These are phyloP conservation scores for Sinocyclocheilus anophthalmus DNA, from an alignment of 2,113 vertebrate genomes.

Conservation along the genomic window DNA sequence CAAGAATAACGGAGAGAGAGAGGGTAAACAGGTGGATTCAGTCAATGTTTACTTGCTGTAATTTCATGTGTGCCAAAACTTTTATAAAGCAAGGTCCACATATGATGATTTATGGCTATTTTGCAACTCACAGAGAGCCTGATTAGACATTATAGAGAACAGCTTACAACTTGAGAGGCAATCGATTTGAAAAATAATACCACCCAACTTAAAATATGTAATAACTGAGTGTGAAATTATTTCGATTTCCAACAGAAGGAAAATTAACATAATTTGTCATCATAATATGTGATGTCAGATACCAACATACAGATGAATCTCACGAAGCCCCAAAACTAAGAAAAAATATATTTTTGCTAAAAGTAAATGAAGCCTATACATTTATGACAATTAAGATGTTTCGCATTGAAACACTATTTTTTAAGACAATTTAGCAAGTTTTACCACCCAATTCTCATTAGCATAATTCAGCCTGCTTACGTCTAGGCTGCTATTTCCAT, in stretches of 20 bases:
- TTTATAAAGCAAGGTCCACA: not conserved
- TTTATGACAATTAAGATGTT: not conserved
- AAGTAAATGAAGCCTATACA: not conserved
- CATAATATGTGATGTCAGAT: not conserved
- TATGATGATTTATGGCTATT: not conserved
- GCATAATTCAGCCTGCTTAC: not conserved
- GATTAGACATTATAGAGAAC: slow-evolving; percentile 12
- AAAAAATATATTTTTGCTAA: too few species aligned
- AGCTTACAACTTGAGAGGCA: not conserved
- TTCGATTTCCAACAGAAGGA: not conserved
- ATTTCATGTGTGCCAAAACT: slow-evolving; percentile 19
- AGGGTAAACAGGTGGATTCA: not conserved
- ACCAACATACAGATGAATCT: not conserved
- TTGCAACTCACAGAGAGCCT: slow-evolving; percentile 18
- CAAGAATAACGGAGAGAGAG: not conserved
- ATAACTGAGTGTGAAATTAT: not conserved
- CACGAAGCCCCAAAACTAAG: not conserved
- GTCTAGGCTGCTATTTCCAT: too few species aligned
- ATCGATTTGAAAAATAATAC: not conserved
- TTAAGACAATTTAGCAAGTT: not conserved
- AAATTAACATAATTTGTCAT: slow-evolving; percentile 8
- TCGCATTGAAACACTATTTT: not conserved
- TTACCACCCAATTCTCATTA: not conserved
- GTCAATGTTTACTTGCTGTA: slow-evolving; percentile 1
- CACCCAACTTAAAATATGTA: not conserved